Evolutionary conservation across 1,140 invertebrate species (phyloP).

Genomic region (Trachymyrmex septentrionalis): DNA sequence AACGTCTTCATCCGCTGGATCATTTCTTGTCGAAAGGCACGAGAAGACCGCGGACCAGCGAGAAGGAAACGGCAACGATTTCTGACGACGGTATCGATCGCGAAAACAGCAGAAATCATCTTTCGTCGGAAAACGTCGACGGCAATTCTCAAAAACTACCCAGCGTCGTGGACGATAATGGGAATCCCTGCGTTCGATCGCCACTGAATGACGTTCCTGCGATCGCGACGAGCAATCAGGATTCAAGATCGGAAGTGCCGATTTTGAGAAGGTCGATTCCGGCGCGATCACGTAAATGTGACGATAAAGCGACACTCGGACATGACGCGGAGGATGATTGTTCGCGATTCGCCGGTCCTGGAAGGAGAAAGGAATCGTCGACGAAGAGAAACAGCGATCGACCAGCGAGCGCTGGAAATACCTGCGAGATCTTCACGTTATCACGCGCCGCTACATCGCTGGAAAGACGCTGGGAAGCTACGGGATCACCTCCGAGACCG

Average conservation of each 20-base stretch:
- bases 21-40: conserved; percentile 77
- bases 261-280: background rate
- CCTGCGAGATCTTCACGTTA: background rate
- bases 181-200: background rate
- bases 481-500: conserved; percentile 8
- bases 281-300: background rate
- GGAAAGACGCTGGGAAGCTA: background rate
- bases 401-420: conserved; percentile 8
- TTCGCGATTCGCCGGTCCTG: background rate
- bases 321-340: background rate
- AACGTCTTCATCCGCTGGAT: conserved; percentile 77
- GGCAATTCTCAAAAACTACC: background rate
- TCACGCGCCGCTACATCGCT: background rate
- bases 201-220: background rate
- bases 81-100: background rate
- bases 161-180: conserved; percentile 12
- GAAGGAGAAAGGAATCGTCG: background rate
- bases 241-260: background rate
- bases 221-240: background rate
- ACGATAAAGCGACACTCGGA: background rate
- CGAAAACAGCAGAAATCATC: background rate
- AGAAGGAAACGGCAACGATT: conserved; percentile 58
- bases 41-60: conserved; percentile 65
- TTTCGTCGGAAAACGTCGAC: background rate
- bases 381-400: background rate